Conservation (phyloP, 2,797 vertebrate species). For the Cuniculus paca region DNA sequence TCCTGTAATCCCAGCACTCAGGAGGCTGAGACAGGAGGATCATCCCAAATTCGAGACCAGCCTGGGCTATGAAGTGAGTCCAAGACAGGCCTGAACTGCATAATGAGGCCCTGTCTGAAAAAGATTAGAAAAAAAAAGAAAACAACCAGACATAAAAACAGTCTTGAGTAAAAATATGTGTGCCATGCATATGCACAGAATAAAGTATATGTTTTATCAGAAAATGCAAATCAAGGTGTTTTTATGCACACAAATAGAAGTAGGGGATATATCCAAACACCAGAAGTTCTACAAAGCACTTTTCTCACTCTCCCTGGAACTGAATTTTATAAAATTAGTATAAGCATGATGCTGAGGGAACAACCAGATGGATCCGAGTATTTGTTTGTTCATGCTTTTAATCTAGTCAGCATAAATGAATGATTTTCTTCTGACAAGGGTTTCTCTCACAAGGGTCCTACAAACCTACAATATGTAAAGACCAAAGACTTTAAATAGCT, state of each 20-base stretch:
- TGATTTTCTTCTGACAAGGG: slow-evolving; percentile 61
- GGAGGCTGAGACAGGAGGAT: no score
- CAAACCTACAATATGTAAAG: slow-evolving; percentile 63
- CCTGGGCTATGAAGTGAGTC: no score
- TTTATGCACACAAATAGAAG: slow-evolving; percentile 55
- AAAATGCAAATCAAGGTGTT: slow-evolving; percentile 67
- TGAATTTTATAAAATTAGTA: slow-evolving; percentile 58
- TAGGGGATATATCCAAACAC: slow-evolving; percentile 48
- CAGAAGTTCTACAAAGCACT: slow-evolving; percentile 42
- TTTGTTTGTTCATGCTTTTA: slow-evolving; percentile 60
- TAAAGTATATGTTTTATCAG: slow-evolving; percentile 49
- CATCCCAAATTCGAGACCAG: no score
- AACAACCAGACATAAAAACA: slow-evolving; percentile 44
- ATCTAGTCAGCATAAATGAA: slow-evolving; percentile 61
- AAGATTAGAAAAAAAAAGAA: no score
- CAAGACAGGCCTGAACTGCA: no score
- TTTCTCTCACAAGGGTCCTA: slow-evolving; percentile 73
- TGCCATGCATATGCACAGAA: background rate
- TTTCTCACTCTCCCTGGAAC: slow-evolving; percentile 53
- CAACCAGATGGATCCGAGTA: slow-evolving; percentile 40
- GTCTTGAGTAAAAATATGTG: slow-evolving; percentile 19
- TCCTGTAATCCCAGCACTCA: no score
- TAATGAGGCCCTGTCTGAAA: no score
- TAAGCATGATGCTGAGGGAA: slow-evolving; percentile 60
- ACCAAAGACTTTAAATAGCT: slow-evolving; percentile 70